Base-by-base conservation (phyloP, 2,797 vertebrate genomes). In the Bradypus variegatus region DNA sequence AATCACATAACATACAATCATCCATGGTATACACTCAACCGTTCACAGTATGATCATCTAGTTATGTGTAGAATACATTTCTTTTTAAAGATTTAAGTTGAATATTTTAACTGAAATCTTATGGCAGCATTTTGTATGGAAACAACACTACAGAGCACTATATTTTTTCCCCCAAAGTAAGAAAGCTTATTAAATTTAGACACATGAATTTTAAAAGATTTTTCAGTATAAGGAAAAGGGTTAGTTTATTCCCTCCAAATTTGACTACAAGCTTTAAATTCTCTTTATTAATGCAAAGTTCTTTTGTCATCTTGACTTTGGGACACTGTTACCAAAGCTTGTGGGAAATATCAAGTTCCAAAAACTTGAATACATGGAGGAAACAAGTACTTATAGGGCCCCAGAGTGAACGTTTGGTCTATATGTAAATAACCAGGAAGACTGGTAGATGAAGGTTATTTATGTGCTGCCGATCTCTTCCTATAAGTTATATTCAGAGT, bases 211-310 rank as follows among this genome's bases (percentile, higher is more conserved):
- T 64, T 90, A 72, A 93, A 89, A 84, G 50, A 82, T 41, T 90
- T 45, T 92, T 73, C 8, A 60, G 45, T 73, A 64, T 67, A 90
- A 93, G 88, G 88, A 77, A 91, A 94, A 86, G 10, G 33, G 18
- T 38, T 81, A 29, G 25, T 72, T 87, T 92, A 81, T 67, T 90
- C 31, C 69, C 65, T 96, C 19, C 33, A 67, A 60, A 95, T 95
- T 94, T 96, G 95, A 93, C 88, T 95, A 85, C 3, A 67, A 72
- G 31, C n/a, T 92, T 60, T 78, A 92, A 69, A 83, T 83, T 92
- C 73, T 96, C 69, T 92, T 94, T 92, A 90, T 85, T 86, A 94
- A 92, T 94, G 95, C 92, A 94, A 95, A 94, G 12, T 89, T 88
- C 88, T 92, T 95, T 95, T 94, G 88, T 93, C 72, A 86, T 89